Conservation (phyloP, 2,113 vertebrate species). For the Myodes glareolus region DNA sequence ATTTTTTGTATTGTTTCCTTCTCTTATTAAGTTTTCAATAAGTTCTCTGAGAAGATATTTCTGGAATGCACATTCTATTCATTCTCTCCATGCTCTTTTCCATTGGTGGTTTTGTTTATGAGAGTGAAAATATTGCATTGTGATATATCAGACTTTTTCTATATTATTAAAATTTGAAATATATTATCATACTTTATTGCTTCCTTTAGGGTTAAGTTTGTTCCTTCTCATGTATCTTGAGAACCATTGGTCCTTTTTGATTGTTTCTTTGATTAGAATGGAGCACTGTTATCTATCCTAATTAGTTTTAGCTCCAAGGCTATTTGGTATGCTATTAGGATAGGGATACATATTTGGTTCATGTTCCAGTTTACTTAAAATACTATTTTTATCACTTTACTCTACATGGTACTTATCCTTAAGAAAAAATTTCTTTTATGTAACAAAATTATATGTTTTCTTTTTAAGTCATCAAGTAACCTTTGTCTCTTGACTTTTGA, state of each 20-base stretch:
- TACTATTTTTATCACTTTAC: neutral
- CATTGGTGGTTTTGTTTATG: neutral
- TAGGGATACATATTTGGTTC: neutral
- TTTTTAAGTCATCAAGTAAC: neutral
- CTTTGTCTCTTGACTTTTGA: neutral
- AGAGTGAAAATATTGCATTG: neutral
- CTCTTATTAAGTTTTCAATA: neutral
- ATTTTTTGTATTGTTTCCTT: neutral
- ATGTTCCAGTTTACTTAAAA: neutral
- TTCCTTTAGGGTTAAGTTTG: neutral
- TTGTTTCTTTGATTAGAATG: neutral
- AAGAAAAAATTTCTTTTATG: neutral
- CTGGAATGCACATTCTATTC: neutral
- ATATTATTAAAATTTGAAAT: neutral
- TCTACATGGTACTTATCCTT: neutral
- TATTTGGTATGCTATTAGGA: neutral
- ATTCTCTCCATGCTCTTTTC: rapidly evolving
- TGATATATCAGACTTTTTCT: neutral
- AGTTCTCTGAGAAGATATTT: neutral
- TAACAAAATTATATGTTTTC: neutral
- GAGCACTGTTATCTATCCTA: neutral
- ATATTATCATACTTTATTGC: neutral
- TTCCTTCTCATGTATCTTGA: neutral
- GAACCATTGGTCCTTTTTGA: neutral
- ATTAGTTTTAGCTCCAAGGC: neutral